Conservation (phyloP, 2,888 invertebrate species). For the Ormyrus pomaceus region DNA sequence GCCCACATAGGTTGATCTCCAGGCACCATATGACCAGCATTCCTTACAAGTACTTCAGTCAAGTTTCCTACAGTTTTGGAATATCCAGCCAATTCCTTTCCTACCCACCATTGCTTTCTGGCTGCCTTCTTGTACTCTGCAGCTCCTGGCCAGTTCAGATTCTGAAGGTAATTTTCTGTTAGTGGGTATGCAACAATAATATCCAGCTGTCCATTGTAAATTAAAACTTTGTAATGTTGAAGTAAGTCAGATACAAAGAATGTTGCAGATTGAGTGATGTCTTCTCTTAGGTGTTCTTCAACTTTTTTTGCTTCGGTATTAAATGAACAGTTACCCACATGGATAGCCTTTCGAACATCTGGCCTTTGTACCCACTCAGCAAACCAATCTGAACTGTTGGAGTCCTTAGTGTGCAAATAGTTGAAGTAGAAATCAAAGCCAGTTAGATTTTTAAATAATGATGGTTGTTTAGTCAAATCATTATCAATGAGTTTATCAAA, state of each 20-base stretch:
- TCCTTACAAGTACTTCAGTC: slow-evolving; percentile 73
- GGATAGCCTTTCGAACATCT: slow-evolving; percentile 84
- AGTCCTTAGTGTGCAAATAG: slow-evolving; percentile 81
- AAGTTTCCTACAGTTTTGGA: slow-evolving; percentile 72
- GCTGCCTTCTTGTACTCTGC: slow-evolving; percentile 73
- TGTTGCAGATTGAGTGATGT: slow-evolving; percentile 89
- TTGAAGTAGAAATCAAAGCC: slow-evolving; percentile 88
- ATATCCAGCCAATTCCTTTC: slow-evolving; percentile 74
- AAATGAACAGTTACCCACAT: slow-evolving; percentile 89
- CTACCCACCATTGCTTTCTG: slow-evolving; percentile 74
- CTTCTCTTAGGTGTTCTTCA: slow-evolving; percentile 83
- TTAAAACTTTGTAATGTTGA: slow-evolving; percentile 83
- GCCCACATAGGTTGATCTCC: slow-evolving; percentile 76
- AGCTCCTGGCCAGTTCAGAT: slow-evolving; percentile 76
- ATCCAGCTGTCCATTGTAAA: slow-evolving; percentile 94
- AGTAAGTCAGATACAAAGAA: slow-evolving; percentile 84
- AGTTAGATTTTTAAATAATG: slow-evolving; percentile 84
- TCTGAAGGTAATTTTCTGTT: slow-evolving; percentile 86
- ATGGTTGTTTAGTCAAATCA: slow-evolving; percentile 79
- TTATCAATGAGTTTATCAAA: slow-evolving; percentile 85
- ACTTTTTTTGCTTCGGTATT: slow-evolving; percentile 80
- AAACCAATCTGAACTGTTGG: slow-evolving; percentile 77
- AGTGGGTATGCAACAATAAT: slow-evolving; percentile 93
- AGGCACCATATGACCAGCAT: slow-evolving; percentile 77
- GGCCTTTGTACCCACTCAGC: slow-evolving; percentile 81